phyloP scores from a whole-genome alignment of 2,797 vertebrate species.

The Sebastes goodei region DNA sequence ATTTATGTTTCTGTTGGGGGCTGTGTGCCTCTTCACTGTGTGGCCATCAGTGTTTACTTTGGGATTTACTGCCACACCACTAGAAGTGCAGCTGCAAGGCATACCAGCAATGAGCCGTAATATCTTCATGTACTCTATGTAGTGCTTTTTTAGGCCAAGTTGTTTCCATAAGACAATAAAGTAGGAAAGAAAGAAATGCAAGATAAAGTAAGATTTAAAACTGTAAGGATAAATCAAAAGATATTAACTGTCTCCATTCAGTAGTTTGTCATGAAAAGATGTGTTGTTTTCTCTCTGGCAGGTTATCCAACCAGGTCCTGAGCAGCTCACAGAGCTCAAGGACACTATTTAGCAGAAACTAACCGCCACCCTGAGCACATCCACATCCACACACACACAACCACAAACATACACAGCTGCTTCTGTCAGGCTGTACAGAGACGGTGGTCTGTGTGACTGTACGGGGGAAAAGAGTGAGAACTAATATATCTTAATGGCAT shows the following conservation, averaged over 20 bases:
- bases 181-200: not conserved
- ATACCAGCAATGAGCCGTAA: conserved; percentile 3
- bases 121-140: not conserved
- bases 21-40: not conserved
- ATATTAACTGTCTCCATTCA: not conserved
- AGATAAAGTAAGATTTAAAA: not conserved
- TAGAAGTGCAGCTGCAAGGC: conserved; percentile 11
- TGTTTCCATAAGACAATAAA: not conserved
- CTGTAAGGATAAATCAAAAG: not conserved
- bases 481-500: too few relatives aligned
- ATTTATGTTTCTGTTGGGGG: conserved; percentile 1
- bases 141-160: not conserved
- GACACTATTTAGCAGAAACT: not conserved
- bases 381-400: not conserved
- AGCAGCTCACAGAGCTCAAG: conserved; percentile 5
- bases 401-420: not conserved
- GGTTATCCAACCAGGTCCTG: not conserved
- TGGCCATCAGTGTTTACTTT: not conserved
- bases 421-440: not conserved
- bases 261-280: conserved; percentile 11
- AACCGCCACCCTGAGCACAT: not conserved
- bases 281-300: conserved; percentile 1
- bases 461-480: too few relatives aligned
- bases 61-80: not conserved
- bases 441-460: not conserved